phyloP scores from a whole-genome alignment of 2,113 vertebrate species.

The Leucoraja erinaceus region DNA sequence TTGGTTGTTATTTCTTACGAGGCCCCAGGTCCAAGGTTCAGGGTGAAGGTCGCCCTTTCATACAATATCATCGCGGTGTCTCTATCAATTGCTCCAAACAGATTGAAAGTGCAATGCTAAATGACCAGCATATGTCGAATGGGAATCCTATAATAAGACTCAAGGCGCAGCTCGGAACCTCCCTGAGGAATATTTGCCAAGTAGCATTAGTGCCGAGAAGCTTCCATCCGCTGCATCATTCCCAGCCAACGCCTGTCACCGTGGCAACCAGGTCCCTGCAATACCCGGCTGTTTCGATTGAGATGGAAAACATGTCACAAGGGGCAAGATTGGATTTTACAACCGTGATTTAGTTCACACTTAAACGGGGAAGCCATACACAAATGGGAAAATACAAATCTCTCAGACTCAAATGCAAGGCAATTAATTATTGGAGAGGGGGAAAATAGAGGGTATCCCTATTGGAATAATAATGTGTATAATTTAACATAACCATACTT shows the following conservation, averaged over 20 bases:
- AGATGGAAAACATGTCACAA: slow-evolving; percentile 35
- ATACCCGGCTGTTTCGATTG: slow-evolving; percentile 11
- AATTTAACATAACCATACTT: not conserved
- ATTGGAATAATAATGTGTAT: not conserved
- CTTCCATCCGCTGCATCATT: not conserved
- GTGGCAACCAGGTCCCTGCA: slow-evolving; percentile 18
- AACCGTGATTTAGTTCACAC: slow-evolving; percentile 31
- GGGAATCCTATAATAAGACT: slow-evolving; percentile 26
- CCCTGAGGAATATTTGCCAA: slow-evolving; percentile 22
- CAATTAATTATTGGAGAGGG: not conserved
- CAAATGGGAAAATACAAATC: not conserved
- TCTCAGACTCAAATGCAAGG: not conserved
- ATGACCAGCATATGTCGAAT: slow-evolving; percentile 28
- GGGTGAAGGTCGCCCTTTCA: no score
- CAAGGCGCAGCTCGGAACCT: slow-evolving; percentile 4
- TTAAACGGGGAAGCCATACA: not conserved
- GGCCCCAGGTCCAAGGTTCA: not conserved
- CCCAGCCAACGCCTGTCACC: slow-evolving; percentile 23
- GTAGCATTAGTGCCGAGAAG: not conserved
- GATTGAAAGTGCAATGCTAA: slow-evolving; percentile 6
- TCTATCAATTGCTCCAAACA: not conserved
- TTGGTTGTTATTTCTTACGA: not conserved
- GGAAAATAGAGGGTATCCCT: no score
- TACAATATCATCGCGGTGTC: not conserved
- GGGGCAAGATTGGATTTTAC: slow-evolving; percentile 24